A percentile compares a stretch with the other conserved stretches of the same genome.
phyloP scores from a whole-genome alignment of 2,113 vertebrate species.

The Alces alces region DNA sequence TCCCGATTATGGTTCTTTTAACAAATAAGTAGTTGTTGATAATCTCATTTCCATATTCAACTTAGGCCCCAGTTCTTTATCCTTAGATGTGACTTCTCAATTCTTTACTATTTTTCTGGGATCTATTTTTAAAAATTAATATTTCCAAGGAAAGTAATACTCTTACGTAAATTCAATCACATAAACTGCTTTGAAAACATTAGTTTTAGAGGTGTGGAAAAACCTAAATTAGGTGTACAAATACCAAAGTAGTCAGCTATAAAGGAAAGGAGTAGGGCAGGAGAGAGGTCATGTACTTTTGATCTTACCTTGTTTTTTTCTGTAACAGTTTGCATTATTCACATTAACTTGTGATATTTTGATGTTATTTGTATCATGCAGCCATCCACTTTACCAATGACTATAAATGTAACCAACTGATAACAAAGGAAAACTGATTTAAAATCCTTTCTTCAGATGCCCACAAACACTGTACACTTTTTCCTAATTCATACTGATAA shows the following conservation, averaged over 20 bases:
- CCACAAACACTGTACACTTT: background rate
- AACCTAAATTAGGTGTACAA: background rate
- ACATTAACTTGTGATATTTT: background rate
- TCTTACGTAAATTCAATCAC: background rate
- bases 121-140: background rate
- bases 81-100: background rate
- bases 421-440: background rate
- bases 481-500: background rate
- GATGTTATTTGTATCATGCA: background rate
- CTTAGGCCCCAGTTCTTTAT: background rate
- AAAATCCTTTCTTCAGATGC: background rate
- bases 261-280: background rate
- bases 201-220: background rate
- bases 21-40: background rate
- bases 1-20: background rate
- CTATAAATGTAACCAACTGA: background rate
- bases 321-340: background rate
- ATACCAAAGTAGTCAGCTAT: background rate
- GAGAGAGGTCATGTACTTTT: background rate
- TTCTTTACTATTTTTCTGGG: background rate
- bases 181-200: background rate
- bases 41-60: conserved; percentile 1
- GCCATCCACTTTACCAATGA: background rate
- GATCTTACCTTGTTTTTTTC: background rate
- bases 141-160: background rate